Evolutionary conservation across 2,797 vertebrate genomes (phyloP).

Genomic region (Malacoctenus gilli): DNA sequence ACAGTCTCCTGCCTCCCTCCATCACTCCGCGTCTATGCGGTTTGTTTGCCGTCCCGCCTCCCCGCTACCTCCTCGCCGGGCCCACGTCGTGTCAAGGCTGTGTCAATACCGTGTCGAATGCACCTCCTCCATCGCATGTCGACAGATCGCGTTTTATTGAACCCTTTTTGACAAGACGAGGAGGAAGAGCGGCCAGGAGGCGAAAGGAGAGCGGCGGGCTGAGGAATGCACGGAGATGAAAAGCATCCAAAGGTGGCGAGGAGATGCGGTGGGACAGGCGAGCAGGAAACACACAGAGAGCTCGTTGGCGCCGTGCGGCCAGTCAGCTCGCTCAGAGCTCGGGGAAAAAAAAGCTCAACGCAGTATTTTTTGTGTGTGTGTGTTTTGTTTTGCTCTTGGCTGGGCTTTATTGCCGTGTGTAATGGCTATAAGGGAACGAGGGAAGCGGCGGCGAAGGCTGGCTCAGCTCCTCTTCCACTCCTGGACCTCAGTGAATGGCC

Average conservation of each 20-base stretch:
- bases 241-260: slow-evolving; percentile 40
- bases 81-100: slow-evolving; percentile 68
- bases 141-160: slow-evolving; percentile 59
- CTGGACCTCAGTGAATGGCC: slow-evolving; percentile 50
- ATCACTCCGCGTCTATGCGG: slow-evolving; percentile 37
- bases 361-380: slow-evolving; percentile 3
- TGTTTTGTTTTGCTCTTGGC: slow-evolving; percentile 42
- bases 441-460: slow-evolving; percentile 42
- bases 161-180: slow-evolving; percentile 58
- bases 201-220: slow-evolving; percentile 15
- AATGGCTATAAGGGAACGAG: slow-evolving; percentile 50
- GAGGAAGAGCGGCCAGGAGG: slow-evolving; percentile 45
- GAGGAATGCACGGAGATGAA: slow-evolving; percentile 48
- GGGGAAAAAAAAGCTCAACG: slow-evolving; percentile 52
- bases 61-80: slow-evolving; percentile 44
- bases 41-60: slow-evolving; percentile 43
- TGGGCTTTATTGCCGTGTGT: slow-evolving; percentile 52
- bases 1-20: slow-evolving; percentile 48
- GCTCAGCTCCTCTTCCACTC: slow-evolving; percentile 51
- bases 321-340: slow-evolving; percentile 50
- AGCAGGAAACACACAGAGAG: slow-evolving; percentile 43
- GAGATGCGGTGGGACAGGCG: slow-evolving; percentile 23
- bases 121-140: slow-evolving; percentile 49
- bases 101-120: slow-evolving; percentile 60
- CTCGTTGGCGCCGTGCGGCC: slow-evolving; percentile 30